phyloP scores from a whole-genome alignment of 2,797 vertebrate genomes.

The Pseudotriccus pelzelni region DNA sequence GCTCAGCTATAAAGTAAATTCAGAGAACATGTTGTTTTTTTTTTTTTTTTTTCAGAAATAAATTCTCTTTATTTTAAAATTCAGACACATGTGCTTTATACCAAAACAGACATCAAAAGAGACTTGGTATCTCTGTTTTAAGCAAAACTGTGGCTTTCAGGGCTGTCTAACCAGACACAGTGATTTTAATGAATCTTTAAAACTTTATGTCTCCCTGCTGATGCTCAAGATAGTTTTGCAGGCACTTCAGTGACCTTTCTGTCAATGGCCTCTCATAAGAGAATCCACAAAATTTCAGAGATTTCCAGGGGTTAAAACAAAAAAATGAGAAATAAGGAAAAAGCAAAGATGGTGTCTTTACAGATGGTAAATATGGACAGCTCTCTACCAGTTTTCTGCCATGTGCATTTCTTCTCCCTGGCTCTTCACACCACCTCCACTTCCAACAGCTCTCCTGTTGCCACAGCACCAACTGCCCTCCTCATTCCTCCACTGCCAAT shows the following conservation, averaged over 20 bases:
- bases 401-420: background rate
- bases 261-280: background rate
- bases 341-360: background rate
- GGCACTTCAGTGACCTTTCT: background rate
- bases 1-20: background rate
- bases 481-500: background rate
- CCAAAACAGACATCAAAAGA: background rate
- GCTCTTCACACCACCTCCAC: background rate
- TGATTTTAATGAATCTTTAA: background rate
- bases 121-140: background rate
- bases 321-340: background rate
- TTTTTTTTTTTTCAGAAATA: background rate
- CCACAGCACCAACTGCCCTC: background rate
- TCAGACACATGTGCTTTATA: background rate
- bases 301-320: background rate
- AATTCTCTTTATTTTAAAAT: constrained; percentile 60
- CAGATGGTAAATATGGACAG: background rate
- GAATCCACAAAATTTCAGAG: background rate
- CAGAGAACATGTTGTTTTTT: background rate
- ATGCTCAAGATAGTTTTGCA: background rate
- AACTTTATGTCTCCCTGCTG: background rate
- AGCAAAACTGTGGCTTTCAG: background rate
- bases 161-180: background rate
- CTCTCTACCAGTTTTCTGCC: background rate
- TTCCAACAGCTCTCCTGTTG: background rate